Evolutionary conservation across 1,140 invertebrate genomes (phyloP).

Genomic region (Protaetia brevitarsis): DNA sequence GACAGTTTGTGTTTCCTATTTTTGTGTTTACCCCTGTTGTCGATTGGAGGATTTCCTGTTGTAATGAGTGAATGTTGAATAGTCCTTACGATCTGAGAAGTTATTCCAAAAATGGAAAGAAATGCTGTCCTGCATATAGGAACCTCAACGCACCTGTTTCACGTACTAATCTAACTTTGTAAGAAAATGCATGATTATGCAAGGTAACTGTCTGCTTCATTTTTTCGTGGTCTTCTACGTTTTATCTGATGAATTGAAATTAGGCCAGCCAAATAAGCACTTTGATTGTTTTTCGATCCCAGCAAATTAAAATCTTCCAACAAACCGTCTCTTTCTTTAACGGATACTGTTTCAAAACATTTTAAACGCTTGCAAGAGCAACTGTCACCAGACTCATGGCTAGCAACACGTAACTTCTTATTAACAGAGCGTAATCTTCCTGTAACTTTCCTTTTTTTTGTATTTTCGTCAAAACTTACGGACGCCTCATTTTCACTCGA

Average conservation of each 20-base stretch:
- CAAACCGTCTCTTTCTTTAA: constrained; percentile 16
- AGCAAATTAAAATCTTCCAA: constrained; percentile 21
- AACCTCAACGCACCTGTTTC: constrained; percentile 7
- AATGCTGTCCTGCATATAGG: constrained; percentile 7
- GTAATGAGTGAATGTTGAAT: constrained; percentile 8
- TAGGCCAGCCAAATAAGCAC: constrained; percentile 14
- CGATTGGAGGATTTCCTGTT: neutral
- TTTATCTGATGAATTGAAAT: constrained; percentile 7
- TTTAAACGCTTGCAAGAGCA: neutral
- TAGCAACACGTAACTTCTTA: neutral
- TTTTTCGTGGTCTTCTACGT: neutral
- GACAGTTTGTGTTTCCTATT: constrained; percentile 13
- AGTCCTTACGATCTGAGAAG: neutral
- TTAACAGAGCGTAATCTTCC: neutral
- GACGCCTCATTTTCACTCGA: neutral
- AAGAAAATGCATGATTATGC: constrained; percentile 3
- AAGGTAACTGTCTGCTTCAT: constrained; percentile 1
- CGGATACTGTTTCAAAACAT: constrained; percentile 12
- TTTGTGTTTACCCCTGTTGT: neutral
- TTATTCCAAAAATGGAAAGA: constrained; percentile 19
- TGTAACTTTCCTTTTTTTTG: constrained; percentile 7
- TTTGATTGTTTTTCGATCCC: constrained; percentile 11
- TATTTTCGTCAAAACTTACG: neutral
- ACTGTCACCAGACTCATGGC: too few species aligned
- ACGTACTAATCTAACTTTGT: constrained; percentile 19